Evolutionary conservation across 1,140 invertebrate genomes (phyloP).

Genomic region (Neodiprion fabricii): DNA sequence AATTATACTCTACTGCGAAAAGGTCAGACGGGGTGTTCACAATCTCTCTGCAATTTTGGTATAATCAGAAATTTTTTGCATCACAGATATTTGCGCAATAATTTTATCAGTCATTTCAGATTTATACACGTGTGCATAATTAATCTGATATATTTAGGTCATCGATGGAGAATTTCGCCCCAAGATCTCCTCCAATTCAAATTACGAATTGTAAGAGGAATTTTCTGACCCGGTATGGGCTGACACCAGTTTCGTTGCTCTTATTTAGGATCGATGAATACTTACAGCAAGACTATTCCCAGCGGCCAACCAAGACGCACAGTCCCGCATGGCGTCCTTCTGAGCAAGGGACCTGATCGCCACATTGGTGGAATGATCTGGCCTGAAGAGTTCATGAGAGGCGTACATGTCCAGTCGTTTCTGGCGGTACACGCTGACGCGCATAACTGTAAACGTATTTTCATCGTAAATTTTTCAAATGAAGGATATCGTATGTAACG

Average conservation of each 20-base stretch:
- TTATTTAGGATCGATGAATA: conserved; percentile 28
- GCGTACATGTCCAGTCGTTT: conserved; percentile 79
- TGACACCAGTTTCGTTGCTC: not conserved
- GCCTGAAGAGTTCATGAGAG: conserved; percentile 84
- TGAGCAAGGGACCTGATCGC: conserved; percentile 81
- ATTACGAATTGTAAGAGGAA: no score
- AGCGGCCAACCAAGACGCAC: conserved; percentile 76
- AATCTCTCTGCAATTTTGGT: not conserved
- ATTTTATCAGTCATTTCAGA: no score
- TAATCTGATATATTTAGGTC: no score
- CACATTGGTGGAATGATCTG: conserved; percentile 82
- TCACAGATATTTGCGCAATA: no score
- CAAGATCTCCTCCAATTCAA: no score
- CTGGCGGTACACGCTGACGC: conserved; percentile 84
- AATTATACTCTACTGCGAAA: no score
- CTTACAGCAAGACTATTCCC: conserved; percentile 84
- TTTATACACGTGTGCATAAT: no score
- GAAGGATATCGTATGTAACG: not conserved
- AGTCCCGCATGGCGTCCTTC: conserved; percentile 83
- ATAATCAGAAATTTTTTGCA: no score
- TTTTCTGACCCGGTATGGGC: no score
- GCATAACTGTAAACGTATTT: conserved; percentile 73
- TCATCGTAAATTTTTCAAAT: not conserved
- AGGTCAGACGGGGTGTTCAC: no score
- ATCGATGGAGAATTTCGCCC: no score